phyloP scores from a whole-genome alignment of 2,888 invertebrate genomes.

The Acleris cristana region DNA sequence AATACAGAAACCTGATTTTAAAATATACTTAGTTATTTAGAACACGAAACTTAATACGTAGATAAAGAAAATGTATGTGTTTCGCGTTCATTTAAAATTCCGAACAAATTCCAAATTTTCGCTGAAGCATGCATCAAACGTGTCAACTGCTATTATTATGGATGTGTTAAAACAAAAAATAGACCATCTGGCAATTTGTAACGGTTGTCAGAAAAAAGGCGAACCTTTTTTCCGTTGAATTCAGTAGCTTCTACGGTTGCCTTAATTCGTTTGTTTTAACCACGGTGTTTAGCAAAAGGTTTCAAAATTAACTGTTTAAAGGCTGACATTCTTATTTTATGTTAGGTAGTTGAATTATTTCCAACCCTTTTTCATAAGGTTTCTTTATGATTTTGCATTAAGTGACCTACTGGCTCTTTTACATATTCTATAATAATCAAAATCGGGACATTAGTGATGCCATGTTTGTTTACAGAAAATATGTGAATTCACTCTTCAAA shows the following conservation, averaged over 20 bases:
- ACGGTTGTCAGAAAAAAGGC: constrained; percentile 72
- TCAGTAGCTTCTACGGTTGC: constrained; percentile 76
- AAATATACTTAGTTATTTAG: too few relatives aligned
- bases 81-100: constrained; percentile 19
- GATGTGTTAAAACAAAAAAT: constrained; percentile 70
- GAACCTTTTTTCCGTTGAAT: constrained; percentile 68
- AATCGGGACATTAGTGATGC: too few relatives aligned
- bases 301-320: constrained; percentile 4
- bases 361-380: too few relatives aligned
- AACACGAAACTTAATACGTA: too few relatives aligned
- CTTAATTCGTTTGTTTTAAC: constrained; percentile 56
- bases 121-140: constrained; percentile 62
- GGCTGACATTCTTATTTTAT: background rate
- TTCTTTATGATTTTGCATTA: too few relatives aligned
- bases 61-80: too few relatives aligned
- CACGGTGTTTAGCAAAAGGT: constrained; percentile 44
- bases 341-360: background rate
- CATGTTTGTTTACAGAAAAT: too few relatives aligned
- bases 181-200: constrained; percentile 76
- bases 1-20: too few relatives aligned
- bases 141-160: constrained; percentile 68
- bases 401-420: too few relatives aligned
- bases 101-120: constrained; percentile 58
- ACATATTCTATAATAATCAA: too few relatives aligned
- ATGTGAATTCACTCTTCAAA: too few relatives aligned